Conservation (phyloP, 2,888 invertebrate species). For the Acrocyrtus sp. region DNA sequence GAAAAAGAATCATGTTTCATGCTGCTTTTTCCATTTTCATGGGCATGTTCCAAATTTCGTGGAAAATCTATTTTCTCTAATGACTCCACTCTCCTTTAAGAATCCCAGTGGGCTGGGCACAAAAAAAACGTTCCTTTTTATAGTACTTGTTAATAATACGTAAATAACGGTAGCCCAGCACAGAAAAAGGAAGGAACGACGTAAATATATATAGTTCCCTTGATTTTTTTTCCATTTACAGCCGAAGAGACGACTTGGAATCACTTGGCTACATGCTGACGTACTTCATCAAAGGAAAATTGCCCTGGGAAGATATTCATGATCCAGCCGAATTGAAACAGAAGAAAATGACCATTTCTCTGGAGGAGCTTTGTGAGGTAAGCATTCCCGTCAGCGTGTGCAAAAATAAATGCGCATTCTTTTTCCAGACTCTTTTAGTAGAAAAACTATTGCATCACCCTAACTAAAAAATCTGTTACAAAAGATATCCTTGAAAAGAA, state of each 20-base stretch:
- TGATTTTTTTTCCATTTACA: conserved; percentile 16
- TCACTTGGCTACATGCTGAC: conserved; percentile 48
- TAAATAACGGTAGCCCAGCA: too few relatives aligned
- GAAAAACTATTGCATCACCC: too few relatives aligned
- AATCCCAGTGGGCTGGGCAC: not conserved
- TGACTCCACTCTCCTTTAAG: not conserved
- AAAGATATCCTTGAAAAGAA: not conserved
- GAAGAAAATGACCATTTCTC: conserved; percentile 43
- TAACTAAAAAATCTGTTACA: too few relatives aligned
- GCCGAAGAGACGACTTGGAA: conserved; percentile 51
- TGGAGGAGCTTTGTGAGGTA: conserved; percentile 48
- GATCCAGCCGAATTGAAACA: conserved; percentile 44
- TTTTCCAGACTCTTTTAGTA: too few relatives aligned
- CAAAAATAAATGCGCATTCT: too few relatives aligned
- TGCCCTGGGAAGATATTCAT: conserved; percentile 45
- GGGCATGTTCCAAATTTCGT: too few relatives aligned
- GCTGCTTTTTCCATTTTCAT: too few relatives aligned
- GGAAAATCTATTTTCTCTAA: too few relatives aligned
- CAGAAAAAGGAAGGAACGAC: not conserved
- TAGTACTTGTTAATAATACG: too few relatives aligned
- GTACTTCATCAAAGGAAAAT: conserved; percentile 44
- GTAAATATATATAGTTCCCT: too few relatives aligned
- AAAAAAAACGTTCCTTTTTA: not conserved
- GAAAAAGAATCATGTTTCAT: too few relatives aligned
- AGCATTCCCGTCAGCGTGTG: too few relatives aligned